Conservation (phyloP, 2,797 vertebrate species). For the Acanthurus leucopareius region DNA sequence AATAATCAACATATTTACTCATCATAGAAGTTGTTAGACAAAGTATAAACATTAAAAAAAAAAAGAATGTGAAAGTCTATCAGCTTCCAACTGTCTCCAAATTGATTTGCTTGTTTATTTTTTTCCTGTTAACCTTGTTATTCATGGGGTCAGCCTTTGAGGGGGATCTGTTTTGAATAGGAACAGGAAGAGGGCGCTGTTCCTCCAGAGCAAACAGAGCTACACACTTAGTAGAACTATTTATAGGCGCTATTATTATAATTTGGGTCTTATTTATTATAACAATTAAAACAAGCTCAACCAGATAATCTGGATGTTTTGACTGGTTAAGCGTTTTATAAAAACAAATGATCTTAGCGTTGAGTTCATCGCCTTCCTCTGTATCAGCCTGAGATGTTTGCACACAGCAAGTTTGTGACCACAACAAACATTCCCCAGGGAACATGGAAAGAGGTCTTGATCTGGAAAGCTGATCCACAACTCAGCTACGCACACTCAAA, state of each 20-base stretch:
- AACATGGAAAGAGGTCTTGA: constrained; percentile 21
- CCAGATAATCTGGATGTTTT: not conserved
- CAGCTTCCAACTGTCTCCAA: not conserved
- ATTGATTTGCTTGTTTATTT: not conserved
- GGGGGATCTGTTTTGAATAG: not conserved
- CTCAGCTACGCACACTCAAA: not conserved
- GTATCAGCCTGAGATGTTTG: constrained; percentile 17
- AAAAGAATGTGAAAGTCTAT: not conserved
- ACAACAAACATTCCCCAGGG: constrained; percentile 37
- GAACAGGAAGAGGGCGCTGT: constrained; percentile 7
- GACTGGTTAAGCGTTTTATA: not conserved
- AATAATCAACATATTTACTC: not conserved
- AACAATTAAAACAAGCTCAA: too few species aligned
- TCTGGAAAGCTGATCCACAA: constrained; percentile 43
- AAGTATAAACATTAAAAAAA: not conserved
- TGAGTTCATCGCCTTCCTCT: not conserved
- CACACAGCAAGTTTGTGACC: constrained; percentile 42
- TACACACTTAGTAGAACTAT: not conserved
- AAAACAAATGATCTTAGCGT: not conserved
- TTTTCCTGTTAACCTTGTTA: not conserved
- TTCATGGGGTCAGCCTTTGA: not conserved
- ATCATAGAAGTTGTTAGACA: not conserved
- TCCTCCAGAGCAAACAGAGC: not conserved
- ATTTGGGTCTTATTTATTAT: not conserved
- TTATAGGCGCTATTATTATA: not conserved